phyloP scores from a whole-genome alignment of 2,797 vertebrate genomes.

The Acestrorhynchus altus region DNA sequence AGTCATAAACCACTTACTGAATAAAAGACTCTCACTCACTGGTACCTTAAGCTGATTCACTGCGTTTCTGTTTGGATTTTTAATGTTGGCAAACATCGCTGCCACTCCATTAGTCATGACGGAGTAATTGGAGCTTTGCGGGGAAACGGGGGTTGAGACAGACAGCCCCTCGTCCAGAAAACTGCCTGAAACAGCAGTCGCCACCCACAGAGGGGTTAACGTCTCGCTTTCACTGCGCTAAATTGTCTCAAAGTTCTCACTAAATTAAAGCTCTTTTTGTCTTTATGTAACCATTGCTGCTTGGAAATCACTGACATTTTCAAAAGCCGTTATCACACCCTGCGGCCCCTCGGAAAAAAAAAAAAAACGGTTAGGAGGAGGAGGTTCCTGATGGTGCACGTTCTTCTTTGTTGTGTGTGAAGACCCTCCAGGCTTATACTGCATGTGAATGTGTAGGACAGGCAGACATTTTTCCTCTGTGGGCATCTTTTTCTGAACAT shows the following conservation, averaged over 20 bases:
- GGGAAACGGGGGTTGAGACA: slow-evolving; percentile 10
- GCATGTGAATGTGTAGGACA: not conserved
- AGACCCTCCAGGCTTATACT: not conserved
- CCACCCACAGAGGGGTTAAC: slow-evolving; percentile 1
- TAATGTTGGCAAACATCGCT: slow-evolving; percentile 29
- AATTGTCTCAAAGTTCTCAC: not conserved
- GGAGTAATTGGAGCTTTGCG: slow-evolving; percentile 18
- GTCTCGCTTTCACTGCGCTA: not conserved
- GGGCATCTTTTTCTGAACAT: not conserved
- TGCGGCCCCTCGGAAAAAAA: not conserved
- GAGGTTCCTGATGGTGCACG: not conserved
- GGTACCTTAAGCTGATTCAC: not conserved
- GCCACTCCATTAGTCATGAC: slow-evolving; percentile 9
- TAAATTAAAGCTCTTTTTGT: not conserved
- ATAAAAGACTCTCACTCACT: not conserved
- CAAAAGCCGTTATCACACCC: not conserved
- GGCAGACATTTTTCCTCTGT: not conserved
- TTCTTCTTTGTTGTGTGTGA: not conserved
- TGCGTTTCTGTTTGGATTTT: not conserved
- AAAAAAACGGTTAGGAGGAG: not conserved
- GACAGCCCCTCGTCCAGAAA: not conserved
- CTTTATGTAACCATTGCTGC: not conserved
- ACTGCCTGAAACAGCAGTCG: not conserved
- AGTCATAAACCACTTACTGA: not conserved
- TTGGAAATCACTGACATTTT: not conserved